A percentile compares a stretch with the other conserved stretches of the same genome.
Evolutionary conservation across 2,888 invertebrate genomes (phyloP).

Genomic region (Cyclophora albipunctata): DNA sequence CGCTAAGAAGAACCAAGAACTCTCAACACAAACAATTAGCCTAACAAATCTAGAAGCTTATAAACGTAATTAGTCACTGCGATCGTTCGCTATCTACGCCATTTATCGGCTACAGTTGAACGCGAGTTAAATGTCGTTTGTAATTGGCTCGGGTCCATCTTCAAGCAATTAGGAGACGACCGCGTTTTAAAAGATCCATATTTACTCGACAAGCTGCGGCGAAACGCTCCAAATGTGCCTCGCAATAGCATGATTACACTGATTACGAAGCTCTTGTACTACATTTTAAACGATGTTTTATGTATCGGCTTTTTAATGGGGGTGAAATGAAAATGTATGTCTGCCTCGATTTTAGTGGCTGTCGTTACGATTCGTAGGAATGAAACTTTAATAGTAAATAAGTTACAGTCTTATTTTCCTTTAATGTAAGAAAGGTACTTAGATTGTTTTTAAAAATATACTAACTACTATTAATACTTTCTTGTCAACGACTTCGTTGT

Average conservation of each 20-base stretch:
- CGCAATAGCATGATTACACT: conserved; percentile 36
- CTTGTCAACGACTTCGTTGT: too few relatives aligned
- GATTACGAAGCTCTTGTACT: conserved; percentile 27
- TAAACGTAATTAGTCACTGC: conserved; percentile 38
- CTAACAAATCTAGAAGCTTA: conserved; percentile 15
- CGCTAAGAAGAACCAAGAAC: too few relatives aligned
- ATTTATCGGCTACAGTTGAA: conserved; percentile 51
- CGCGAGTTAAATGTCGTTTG: conserved; percentile 48
- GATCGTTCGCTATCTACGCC: conserved; percentile 39
- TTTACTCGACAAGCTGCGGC: conserved; percentile 45
- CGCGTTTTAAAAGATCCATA: conserved; percentile 67
- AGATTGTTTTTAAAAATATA: too few relatives aligned
- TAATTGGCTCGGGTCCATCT: conserved; percentile 72
- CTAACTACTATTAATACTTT: too few relatives aligned
- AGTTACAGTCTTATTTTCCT: too few relatives aligned
- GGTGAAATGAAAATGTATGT: not conserved
- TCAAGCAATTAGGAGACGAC: conserved; percentile 64
- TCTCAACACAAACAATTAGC: too few relatives aligned
- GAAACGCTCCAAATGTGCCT: conserved; percentile 32
- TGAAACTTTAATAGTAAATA: too few relatives aligned
- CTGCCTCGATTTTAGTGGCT: too few relatives aligned
- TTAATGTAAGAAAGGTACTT: too few relatives aligned
- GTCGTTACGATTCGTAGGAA: too few relatives aligned
- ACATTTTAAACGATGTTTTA: conserved; percentile 3
- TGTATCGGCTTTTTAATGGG: not conserved